Base-by-base conservation (phyloP, 2,888 invertebrate genomes). In the Leucania comma region DNA sequence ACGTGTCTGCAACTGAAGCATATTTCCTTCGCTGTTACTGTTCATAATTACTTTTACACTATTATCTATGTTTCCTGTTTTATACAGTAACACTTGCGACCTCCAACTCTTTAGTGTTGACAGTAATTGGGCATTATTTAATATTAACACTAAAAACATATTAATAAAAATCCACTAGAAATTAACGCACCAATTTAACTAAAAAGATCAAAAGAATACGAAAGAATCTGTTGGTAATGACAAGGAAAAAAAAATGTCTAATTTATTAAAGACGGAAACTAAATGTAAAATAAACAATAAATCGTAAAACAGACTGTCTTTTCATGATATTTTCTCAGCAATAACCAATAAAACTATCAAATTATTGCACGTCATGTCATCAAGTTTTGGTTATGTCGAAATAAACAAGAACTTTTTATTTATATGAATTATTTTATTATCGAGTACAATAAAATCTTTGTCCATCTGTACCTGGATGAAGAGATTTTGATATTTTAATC, bases 321-420 rank as follows among this genome's bases (percentile, higher is more conserved):
- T 92, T 91, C 91, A 90, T 91, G 91, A 90, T 94, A 92, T 92
- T 93, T 89, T 83, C 80, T 66, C 80, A 68, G 83, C 85, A 87
- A 88, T 91, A 90, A 87, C 91, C 90, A 91, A 95, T 95, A 95
- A 94, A 95, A 95, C 94, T 94, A 94, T 95, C 89, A 95, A 91
- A 93, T 93, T 93, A 93, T 93, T 91, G 89, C 91, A 87, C 84
- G 87, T 89, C 90, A 88, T 87, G 90, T 90, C 90, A 87, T 90
- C 89, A 91, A 90, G 86, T 88, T 91, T 89, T 87, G 83, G 87
- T 87, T 89, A 85, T 87, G 84, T 82, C 83, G 89, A 90, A 90
- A 92, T 93, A 92, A 93, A 92, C 90, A 92, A 90, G 83, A 76
- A 77, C 77, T 89, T 92, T 94, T 93, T 91, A 81, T 90, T 92